Base-by-base conservation (phyloP, 2,113 vertebrate genomes). In the Syrmaticus mikado region DNA sequence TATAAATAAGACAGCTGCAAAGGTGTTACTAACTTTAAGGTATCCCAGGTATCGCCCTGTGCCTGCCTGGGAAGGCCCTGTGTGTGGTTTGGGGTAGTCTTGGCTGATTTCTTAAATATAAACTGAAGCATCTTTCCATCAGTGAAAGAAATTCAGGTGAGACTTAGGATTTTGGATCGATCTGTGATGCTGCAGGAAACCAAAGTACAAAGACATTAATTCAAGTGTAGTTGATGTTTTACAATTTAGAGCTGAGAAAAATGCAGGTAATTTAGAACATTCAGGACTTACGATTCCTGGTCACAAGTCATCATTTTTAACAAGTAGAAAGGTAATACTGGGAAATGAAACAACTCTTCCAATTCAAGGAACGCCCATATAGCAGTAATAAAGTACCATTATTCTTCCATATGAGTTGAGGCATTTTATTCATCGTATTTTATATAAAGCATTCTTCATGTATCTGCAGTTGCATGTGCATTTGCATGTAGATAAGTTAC, bases 371-470 rank as follows among this genome's bases (percentile, higher is more conserved):
- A 60, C 12, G 4, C 48, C 77, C 9, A n/a, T 21, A 48, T 50
- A 45, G 38, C 83, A 90, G 65, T 82, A 92, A 68, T 43, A 73
- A 60, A 65, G 25, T 80, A 19, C 57, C 6, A 5, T 92, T 80
- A 71, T 60, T 83, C 58, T 81, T 82, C 50, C 50, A 21, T 41
- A 15, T 21, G 15, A 74, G 22, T 11, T 48, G 22, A 58, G 43
- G 10, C n/a, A 11, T 91, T 93, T 94, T 67, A 48, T 53, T n/a
- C 53, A 87, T 28, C 1, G 0, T 80, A 20, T 11, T 46, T 74
- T 84, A 71, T 77, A 41, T n/a, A 70, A 77, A 50, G 46, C 24
- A 25, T 61, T 65, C 40, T 60, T 90, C 17, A 6, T 43, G 4
- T 8, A 61, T 48, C 60, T 79, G 64, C 61, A 72, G 40, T 28